A percentile compares a stretch with the other conserved stretches of the same genome.
These are phyloP conservation scores for Bostrychus sinensis DNA, from an alignment of 2,113 vertebrate species.

Conservation along the genomic window DNA sequence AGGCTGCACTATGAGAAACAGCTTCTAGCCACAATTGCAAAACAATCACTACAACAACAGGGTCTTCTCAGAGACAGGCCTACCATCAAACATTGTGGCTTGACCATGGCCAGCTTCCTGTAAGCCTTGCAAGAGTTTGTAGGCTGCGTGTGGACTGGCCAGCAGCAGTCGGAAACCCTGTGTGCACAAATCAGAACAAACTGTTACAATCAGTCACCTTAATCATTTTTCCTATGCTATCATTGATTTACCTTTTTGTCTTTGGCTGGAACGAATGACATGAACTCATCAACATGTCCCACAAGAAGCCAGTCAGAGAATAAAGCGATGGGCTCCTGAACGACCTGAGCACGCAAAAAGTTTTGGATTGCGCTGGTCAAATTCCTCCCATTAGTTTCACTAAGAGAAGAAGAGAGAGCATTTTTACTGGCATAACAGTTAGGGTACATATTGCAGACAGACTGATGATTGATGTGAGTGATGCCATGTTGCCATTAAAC, in stretches of 20 bases:
- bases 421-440: too few species aligned
- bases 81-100: constrained; percentile 88
- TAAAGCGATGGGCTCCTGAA: constrained; percentile 89
- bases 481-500: constrained; percentile 30
- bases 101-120: constrained; percentile 86
- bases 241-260: constrained; percentile 84
- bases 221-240: too few species aligned
- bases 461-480: neutral
- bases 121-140: constrained; percentile 86
- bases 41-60: too few species aligned
- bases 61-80: too few species aligned
- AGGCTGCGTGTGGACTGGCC: constrained; percentile 88
- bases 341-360: constrained; percentile 89
- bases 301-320: constrained; percentile 89
- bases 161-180: constrained; percentile 92
- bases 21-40: too few species aligned
- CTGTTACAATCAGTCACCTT: too few species aligned
- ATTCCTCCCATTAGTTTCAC: constrained; percentile 77
- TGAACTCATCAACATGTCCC: constrained; percentile 89
- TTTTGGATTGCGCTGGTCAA: constrained; percentile 89
- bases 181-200: neutral
- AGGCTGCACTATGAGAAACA: too few species aligned
- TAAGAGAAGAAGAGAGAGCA: neutral
- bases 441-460: neutral
- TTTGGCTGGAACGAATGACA: constrained; percentile 89